Percentiles rank a stretch among this genome's conserved stretches.
Conservation (phyloP, 1,140 invertebrate genomes). For the Drosophila quadrilineata region DNA sequence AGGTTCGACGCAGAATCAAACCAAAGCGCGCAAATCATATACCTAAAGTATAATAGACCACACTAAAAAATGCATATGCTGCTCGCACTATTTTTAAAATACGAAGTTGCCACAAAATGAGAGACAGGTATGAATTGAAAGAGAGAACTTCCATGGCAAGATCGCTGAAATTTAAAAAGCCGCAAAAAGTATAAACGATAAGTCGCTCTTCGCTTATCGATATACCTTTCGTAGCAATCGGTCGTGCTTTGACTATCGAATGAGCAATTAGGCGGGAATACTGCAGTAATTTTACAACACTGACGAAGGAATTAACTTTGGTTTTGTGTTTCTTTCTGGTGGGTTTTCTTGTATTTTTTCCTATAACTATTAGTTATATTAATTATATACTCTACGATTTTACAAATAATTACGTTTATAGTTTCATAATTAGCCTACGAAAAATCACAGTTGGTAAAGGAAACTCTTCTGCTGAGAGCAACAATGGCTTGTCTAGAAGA, state of each 20-base stretch:
- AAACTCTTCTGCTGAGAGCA: constrained; percentile 29
- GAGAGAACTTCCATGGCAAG: background rate
- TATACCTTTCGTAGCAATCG: too few species aligned
- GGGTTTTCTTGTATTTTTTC: constrained; percentile 21
- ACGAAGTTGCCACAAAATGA: background rate
- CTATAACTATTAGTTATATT: constrained; percentile 5
- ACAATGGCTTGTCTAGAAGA: constrained; percentile 37
- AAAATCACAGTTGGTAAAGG: constrained; percentile 43
- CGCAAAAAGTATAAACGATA: background rate
- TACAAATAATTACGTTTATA: constrained; percentile 23
- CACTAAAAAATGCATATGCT: constrained; percentile 2
- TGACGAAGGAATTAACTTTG: background rate
- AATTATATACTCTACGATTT: constrained; percentile 1
- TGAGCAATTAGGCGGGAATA: background rate
- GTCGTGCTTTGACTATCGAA: constrained; percentile 8
- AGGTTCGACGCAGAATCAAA: constrained; percentile 47
- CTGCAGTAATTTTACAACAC: constrained; percentile 3
- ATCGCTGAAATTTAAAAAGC: constrained; percentile 4
- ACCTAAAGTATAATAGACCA: constrained; percentile 19
- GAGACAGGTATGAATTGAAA: background rate
- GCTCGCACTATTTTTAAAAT: background rate
- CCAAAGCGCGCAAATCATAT: constrained; percentile 22
- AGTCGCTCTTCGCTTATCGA: constrained; percentile 10
- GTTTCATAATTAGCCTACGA: constrained; percentile 4
- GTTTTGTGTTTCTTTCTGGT: constrained; percentile 11